Conservation (phyloP, 2,888 invertebrate species). For the Galeruca laticollis region DNA sequence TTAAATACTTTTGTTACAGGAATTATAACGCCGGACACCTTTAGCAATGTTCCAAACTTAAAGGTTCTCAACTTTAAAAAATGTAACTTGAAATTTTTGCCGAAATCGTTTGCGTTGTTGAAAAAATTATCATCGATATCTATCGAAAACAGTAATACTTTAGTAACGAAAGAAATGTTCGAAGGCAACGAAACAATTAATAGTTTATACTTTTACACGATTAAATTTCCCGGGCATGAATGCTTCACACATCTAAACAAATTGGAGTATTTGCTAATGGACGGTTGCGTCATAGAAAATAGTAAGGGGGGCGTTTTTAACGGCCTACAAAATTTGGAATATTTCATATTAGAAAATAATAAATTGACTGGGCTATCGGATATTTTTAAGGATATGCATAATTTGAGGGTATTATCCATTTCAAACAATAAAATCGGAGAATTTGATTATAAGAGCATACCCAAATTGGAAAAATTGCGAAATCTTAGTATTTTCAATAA, state of each 20-base stretch:
- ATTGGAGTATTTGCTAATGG: slow-evolving; percentile 22
- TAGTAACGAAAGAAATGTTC: slow-evolving; percentile 31
- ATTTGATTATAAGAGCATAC: slow-evolving; percentile 24
- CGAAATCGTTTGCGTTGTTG: slow-evolving; percentile 21
- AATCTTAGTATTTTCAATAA: slow-evolving; percentile 24
- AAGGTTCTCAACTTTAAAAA: slow-evolving; percentile 28
- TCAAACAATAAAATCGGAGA: slow-evolving; percentile 31
- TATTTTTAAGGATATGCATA: slow-evolving; percentile 14
- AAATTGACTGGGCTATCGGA: slow-evolving; percentile 19
- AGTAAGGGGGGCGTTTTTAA: slow-evolving; percentile 23
- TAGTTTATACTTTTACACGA: slow-evolving; percentile 11
- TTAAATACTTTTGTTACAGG: slow-evolving; percentile 28
- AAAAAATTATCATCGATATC: slow-evolving; percentile 25
- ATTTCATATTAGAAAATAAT: slow-evolving; percentile 25
- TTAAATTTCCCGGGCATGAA: slow-evolving; percentile 12
- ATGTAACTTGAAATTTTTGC: slow-evolving; percentile 20
- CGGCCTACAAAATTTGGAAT: slow-evolving; percentile 25
- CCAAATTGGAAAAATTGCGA: slow-evolving; percentile 27
- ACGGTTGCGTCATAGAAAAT: slow-evolving; percentile 27
- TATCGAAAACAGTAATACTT: slow-evolving; percentile 26
- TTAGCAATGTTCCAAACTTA: slow-evolving; percentile 25
- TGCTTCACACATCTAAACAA: slow-evolving; percentile 21
- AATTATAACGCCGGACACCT: slow-evolving; percentile 24
- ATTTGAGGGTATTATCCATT: slow-evolving; percentile 24
- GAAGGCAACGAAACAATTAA: slow-evolving; percentile 26